Percentiles rank a stretch among this genome's conserved stretches.
Conservation (phyloP, 2,113 vertebrate genomes). For the Antennarius striatus region DNA sequence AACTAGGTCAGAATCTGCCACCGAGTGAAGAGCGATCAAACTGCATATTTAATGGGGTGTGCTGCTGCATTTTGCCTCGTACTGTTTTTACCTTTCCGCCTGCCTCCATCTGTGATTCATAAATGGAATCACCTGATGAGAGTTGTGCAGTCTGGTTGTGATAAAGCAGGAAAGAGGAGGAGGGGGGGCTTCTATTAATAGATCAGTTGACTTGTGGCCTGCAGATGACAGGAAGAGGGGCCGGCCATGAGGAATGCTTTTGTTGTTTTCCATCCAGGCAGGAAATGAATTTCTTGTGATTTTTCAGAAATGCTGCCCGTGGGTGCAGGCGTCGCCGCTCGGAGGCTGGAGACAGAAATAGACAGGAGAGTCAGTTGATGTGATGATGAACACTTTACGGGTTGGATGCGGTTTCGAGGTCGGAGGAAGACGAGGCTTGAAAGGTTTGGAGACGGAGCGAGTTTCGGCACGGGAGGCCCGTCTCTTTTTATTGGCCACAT, state of each 20-base stretch:
- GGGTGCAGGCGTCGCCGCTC: slow-evolving; percentile 31
- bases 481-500: slow-evolving; percentile 73
- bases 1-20: slow-evolving; percentile 77
- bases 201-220: slow-evolving; percentile 85
- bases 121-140: slow-evolving; percentile 93
- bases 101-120: slow-evolving; percentile 52
- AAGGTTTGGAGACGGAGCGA: slow-evolving; percentile 25
- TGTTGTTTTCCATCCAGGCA: slow-evolving; percentile 83
- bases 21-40: slow-evolving; percentile 71
- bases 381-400: slow-evolving; percentile 16
- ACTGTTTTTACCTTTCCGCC: background rate
- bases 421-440: slow-evolving; percentile 30
- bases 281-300: slow-evolving; percentile 91
- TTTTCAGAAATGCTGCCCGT: slow-evolving; percentile 76
- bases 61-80: slow-evolving; percentile 10
- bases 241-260: slow-evolving; percentile 86
- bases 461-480: slow-evolving; percentile 24
- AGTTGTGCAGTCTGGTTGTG: slow-evolving; percentile 78
- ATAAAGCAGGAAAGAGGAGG: slow-evolving; percentile 67
- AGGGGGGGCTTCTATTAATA: slow-evolving; percentile 71
- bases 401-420: slow-evolving; percentile 17
- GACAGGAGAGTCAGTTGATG: slow-evolving; percentile 75
- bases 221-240: slow-evolving; percentile 93
- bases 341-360: slow-evolving; percentile 23
- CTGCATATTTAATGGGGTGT: slow-evolving; percentile 74